Base-by-base conservation (phyloP, 2,113 vertebrate genomes). In the Coracopsis vasa region DNA sequence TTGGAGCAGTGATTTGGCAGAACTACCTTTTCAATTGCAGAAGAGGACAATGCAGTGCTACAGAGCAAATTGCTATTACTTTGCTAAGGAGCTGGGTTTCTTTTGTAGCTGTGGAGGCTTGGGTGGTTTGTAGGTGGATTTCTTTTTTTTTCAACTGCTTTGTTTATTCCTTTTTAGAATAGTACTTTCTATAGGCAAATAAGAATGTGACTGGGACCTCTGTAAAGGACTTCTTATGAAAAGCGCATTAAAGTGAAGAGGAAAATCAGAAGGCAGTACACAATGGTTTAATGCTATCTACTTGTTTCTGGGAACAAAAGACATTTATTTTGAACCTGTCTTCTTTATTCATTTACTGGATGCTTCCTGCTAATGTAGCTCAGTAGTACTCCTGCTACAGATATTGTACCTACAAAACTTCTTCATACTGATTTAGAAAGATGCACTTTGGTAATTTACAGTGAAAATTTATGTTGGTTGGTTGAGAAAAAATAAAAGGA, bases 351-450 rank as follows among this genome's bases (percentile, higher is more conserved):
- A 84, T 91, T 95, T 95, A n/a, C 39, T 72, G 35, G 53, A 77
- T 48, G 44, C 79, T 95, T 88, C 66, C 71, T 78, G 65, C 42
- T 95, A 93, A 91, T 90, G 71, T 80, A 89, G 75, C 92, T 92
- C 82, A 73, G 66, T 86, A 64, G 53, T 80, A 45, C 71, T 86
- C 73, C 91, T 81, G 84, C 93, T 86, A 50, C 61, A 84, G 60
- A 80, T 93, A 89, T 70, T 94, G 50, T 84, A 78, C 47, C 96
- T 84, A 75, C 95, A 89, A 94, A 96, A 89, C 35, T 89, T 82
- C 35, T 71, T 35, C 2, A 13, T 54, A 53, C 48, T 85, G 62
- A 87, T 94, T 88, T 94, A 91, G 45, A 77, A 56, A 95, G 50
- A 79, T 21, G 28, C 0, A 2, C 65, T 95, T 77, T 74, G 64